Conservation (phyloP, 2,113 vertebrate genomes). For the Alaudala cheleensis region DNA sequence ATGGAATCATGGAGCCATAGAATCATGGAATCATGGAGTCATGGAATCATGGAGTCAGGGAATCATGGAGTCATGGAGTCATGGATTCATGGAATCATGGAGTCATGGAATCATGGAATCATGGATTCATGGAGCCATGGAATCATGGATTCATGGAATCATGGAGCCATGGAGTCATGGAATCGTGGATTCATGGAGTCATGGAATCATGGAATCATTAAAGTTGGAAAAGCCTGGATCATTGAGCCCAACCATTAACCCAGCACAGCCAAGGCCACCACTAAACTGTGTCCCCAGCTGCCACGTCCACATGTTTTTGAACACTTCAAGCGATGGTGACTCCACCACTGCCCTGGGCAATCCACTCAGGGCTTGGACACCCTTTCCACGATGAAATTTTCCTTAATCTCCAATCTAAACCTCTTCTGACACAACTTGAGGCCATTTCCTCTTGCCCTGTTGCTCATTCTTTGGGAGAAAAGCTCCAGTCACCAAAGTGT, state of each 20-base stretch:
- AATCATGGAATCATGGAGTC: neutral
- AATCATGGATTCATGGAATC: neutral
- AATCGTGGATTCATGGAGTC: neutral
- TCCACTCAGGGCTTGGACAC: neutral
- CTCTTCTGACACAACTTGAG: neutral
- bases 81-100: neutral
- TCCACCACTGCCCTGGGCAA: neutral
- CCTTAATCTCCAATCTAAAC: neutral
- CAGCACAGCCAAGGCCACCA: neutral
- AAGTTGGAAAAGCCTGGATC: neutral
- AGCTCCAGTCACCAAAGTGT: neutral
- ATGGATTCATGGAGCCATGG: neutral
- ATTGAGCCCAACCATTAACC: neutral
- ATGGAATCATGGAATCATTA: neutral
- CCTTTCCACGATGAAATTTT: neutral
- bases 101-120: no score
- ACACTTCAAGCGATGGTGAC: neutral
- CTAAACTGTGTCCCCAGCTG: neutral
- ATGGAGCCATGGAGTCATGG: neutral
- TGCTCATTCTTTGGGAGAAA: neutral
- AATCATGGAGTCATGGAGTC: no score
- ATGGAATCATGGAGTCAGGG: neutral
- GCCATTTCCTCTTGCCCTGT: neutral
- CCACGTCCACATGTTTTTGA: rapidly evolving
- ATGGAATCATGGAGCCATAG: neutral